A percentile compares a stretch with the other conserved stretches of the same genome.
phyloP scores from a whole-genome alignment of 2,888 invertebrate genomes.

The Pandemis heparana region DNA sequence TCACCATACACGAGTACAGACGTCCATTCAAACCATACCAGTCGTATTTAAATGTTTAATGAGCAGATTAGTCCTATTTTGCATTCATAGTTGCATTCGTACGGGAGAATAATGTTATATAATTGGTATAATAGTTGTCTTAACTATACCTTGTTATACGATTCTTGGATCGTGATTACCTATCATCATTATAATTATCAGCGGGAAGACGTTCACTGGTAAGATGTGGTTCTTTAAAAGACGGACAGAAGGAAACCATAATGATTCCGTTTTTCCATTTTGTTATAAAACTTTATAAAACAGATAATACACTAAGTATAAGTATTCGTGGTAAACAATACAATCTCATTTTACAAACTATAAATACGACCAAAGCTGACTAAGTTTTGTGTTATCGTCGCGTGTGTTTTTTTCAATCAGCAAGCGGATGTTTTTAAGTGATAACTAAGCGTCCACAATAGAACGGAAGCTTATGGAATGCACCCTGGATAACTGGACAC shows the following conservation, averaged over 20 bases:
- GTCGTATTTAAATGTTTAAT: not conserved
- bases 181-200: too few relatives aligned
- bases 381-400: slow-evolving; percentile 44
- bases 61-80: not conserved
- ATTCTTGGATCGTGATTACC: too few relatives aligned
- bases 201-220: too few relatives aligned
- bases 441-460: slow-evolving; percentile 57
- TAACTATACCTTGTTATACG: too few relatives aligned
- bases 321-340: not conserved
- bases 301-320: not conserved
- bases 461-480: slow-evolving; percentile 69
- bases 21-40: not conserved
- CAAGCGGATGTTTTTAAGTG: slow-evolving; percentile 73
- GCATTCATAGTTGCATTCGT: not conserved
- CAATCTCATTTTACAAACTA: slow-evolving; percentile 5
- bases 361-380: slow-evolving; percentile 31
- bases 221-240: too few relatives aligned
- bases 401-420: slow-evolving; percentile 54
- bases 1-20: not conserved
- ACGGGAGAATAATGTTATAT: not conserved
- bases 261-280: too few relatives aligned
- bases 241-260: too few relatives aligned
- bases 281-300: not conserved
- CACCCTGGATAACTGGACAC: slow-evolving; percentile 74
- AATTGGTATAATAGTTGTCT: too few relatives aligned